Evolutionary conservation across 1,140 invertebrate species (phyloP), one percentile per base, ranked within the genome.

Genomic region (Lucilia sericata): DNA sequence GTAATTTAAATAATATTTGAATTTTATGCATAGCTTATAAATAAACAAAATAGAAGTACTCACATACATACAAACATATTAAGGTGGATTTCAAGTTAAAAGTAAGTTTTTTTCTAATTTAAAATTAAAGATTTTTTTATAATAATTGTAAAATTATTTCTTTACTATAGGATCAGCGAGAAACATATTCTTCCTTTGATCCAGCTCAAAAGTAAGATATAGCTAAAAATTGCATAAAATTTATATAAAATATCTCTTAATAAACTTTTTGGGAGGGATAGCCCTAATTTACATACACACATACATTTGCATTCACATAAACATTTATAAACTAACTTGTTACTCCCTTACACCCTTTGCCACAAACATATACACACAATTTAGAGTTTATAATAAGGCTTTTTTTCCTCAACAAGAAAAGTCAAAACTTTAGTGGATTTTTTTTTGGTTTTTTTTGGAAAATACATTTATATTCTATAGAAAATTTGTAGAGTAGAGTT

Each of bases 1-100:
- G 65, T 70, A 70, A 70, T 70, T 70, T 70, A 70, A 70, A 70
- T 70, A 70, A 70, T 70, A 70, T 70, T 70, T 70, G 65, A 70
- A 70, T 70, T 70, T 70, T 70, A 70, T 70, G 65, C 65, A 70
- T 70, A 21, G 65, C 65, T 70, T 70, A 70, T 70, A 70, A 70
- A 70, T 70, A 70, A 70, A 70, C 65, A 19, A 70, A 17, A 70
- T 25, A 70, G 4, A 70, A 12, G n/a, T 21, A 25, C 21, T 8
- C 0, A 70, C 5, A 10, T 25, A 70, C 17, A 70, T 70, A 70
- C 65, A 21, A 25, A 25, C 19, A 70, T 21, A 70, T n/a, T 17
- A n/a, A 60, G 14, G 55, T 42, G 5, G 42, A 5, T 42, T 42
- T 3, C 42, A 30, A 30, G 3, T 30, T 30, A 30, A 30, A 30